Evolutionary conservation across 2,888 invertebrate genomes (phyloP).

Genomic region (Nemotelus pantherinus): DNA sequence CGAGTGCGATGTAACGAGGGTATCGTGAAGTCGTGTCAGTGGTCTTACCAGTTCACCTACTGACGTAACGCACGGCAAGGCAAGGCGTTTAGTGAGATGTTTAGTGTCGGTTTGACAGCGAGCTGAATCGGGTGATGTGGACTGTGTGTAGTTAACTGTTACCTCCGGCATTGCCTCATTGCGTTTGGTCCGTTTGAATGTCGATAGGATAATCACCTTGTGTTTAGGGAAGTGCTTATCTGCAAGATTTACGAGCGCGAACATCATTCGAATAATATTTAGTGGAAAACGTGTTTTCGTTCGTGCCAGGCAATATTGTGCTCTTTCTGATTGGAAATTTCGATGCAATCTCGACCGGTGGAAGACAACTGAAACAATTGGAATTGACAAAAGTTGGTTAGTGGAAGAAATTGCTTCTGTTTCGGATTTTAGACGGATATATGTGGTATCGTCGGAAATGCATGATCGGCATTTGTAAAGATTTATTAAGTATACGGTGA

Average conservation of each 20-base stretch:
- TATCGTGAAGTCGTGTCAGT: neutral
- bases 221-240: constrained; percentile 37
- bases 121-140: constrained; percentile 52
- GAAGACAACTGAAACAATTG: constrained; percentile 1
- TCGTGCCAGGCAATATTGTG: neutral
- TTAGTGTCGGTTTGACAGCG: constrained; percentile 56
- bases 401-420: neutral
- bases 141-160: constrained; percentile 33
- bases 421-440: neutral
- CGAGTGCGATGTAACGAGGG: constrained; percentile 39
- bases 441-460: too few relatives aligned
- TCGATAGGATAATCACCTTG: constrained; percentile 35
- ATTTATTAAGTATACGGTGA: too few relatives aligned
- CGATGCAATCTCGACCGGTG: neutral
- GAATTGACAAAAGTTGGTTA: constrained; percentile 5
- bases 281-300: neutral
- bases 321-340: neutral
- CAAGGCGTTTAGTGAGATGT: constrained; percentile 44
- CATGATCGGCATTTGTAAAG: too few relatives aligned
- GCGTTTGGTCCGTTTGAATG: neutral
- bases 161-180: constrained; percentile 20
- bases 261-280: neutral
- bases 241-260: constrained; percentile 28
- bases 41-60: constrained; percentile 35
- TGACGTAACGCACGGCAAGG: constrained; percentile 40